Conservation (phyloP, 2,113 vertebrate genomes). For the Struthidea cinerea region DNA sequence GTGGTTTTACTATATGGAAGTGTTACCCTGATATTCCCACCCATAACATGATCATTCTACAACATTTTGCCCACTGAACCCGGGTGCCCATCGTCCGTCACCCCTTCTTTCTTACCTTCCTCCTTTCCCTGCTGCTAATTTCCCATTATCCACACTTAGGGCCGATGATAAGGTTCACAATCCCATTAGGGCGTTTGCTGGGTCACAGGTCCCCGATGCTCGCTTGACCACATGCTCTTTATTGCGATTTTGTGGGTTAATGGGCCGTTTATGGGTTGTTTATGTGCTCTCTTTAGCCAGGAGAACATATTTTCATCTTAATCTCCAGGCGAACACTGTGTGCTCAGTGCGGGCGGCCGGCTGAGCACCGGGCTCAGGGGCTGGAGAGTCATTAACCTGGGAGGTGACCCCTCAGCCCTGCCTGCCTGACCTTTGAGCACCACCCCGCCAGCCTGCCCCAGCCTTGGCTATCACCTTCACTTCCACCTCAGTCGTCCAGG, state of each 20-base stretch:
- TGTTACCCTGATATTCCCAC: fast-evolving
- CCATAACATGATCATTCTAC: fast-evolving
- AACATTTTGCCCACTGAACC: neutral
- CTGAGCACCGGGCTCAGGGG: neutral
- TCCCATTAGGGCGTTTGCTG: conserved; percentile 34
- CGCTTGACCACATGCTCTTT: neutral
- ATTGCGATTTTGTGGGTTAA: conserved; percentile 47
- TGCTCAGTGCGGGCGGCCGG: neutral
- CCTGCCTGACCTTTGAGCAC: neutral
- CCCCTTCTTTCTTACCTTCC: neutral
- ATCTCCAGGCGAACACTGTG: neutral
- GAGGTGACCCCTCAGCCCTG: neutral
- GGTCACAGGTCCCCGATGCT: conserved; percentile 49
- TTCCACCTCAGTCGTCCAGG: neutral
- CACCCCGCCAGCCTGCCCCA: neutral
- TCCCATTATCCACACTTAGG: neutral
- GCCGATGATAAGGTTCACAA: neutral
- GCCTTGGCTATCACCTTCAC: conserved; percentile 4
- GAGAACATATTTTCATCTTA: conserved; percentile 50
- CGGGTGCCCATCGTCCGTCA: fast-evolving
- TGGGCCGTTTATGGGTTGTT: conserved; percentile 59
- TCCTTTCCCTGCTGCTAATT: neutral
- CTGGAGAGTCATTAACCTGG: neutral
- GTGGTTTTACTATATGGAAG: neutral
- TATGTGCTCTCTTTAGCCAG: conserved; percentile 41